A percentile compares a stretch with the other conserved stretches of the same genome.
Evolutionary conservation across 2,888 invertebrate genomes (phyloP).

Genomic region (Heliconius ethilla): DNA sequence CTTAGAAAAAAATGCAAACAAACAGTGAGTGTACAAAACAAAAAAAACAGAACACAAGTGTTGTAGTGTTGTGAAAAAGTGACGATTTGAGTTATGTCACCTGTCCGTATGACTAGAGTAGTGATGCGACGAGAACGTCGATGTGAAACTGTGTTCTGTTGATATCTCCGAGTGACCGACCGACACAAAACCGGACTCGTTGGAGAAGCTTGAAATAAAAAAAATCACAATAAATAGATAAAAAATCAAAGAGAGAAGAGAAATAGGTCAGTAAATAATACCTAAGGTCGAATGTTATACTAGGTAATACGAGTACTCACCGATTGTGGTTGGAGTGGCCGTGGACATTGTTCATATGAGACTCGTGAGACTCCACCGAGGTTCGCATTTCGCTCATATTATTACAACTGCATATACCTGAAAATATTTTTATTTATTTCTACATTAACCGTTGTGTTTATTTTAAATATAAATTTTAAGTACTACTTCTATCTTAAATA

Average conservation of each 20-base stretch:
- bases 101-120: conserved; percentile 77
- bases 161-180: conserved; percentile 77
- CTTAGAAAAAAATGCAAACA: conserved; percentile 35
- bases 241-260: conserved; percentile 19
- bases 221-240: conserved; percentile 47
- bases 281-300: not conserved
- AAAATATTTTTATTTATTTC: conserved; percentile 45
- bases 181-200: conserved; percentile 80
- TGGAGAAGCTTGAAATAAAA: conserved; percentile 70
- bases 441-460: not conserved
- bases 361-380: conserved; percentile 73
- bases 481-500: no score
- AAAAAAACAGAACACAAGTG: conserved; percentile 35
- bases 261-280: conserved; percentile 25
- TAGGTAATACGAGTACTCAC: conserved; percentile 55
- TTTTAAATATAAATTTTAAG: no score
- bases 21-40: conserved; percentile 46
- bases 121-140: conserved; percentile 73
- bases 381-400: conserved; percentile 65
- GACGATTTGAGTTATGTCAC: conserved; percentile 50
- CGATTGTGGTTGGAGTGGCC: conserved; percentile 75
- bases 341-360: conserved; percentile 66
- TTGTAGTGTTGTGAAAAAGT: conserved; percentile 12
- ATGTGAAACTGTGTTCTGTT: conserved; percentile 74
- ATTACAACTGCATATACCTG: conserved; percentile 77